phyloP scores from a whole-genome alignment of 2,888 invertebrate genomes.

The Diaphora mendica region DNA sequence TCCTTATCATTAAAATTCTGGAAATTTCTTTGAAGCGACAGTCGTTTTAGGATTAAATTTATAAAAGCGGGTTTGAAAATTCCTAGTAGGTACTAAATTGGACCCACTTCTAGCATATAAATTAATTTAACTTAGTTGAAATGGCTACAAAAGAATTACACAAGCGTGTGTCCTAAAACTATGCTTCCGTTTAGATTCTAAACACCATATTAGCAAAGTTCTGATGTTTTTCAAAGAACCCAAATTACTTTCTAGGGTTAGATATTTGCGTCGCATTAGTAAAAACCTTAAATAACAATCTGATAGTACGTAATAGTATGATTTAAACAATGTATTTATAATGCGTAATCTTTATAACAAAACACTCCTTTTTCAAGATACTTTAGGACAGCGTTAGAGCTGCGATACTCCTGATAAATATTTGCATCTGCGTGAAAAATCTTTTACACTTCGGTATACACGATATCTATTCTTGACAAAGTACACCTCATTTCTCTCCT shows the following conservation, averaged over 20 bases:
- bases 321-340: background rate
- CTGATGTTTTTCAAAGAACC: too few relatives aligned
- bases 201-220: too few relatives aligned
- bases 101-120: background rate
- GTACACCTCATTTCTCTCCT: conserved; percentile 12
- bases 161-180: too few relatives aligned
- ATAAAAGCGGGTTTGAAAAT: background rate
- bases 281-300: too few relatives aligned
- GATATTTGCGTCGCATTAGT: too few relatives aligned
- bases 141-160: background rate
- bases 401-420: background rate
- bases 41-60: too few relatives aligned
- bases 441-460: background rate
- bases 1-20: background rate
- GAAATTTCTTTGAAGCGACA: background rate
- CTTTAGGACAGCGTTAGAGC: background rate
- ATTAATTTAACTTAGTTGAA: background rate
- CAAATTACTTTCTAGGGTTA: too few relatives aligned
- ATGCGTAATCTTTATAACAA: background rate
- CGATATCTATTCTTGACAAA: conserved; percentile 3
- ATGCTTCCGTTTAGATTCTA: too few relatives aligned
- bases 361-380: background rate
- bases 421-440: conserved; percentile 5
- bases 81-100: background rate
- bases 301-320: too few relatives aligned